A percentile compares a stretch with the other conserved stretches of the same genome.
These are phyloP conservation scores for Standfussiana lucernea DNA, from an alignment of 2,888 invertebrate genomes.

Conservation along the genomic window DNA sequence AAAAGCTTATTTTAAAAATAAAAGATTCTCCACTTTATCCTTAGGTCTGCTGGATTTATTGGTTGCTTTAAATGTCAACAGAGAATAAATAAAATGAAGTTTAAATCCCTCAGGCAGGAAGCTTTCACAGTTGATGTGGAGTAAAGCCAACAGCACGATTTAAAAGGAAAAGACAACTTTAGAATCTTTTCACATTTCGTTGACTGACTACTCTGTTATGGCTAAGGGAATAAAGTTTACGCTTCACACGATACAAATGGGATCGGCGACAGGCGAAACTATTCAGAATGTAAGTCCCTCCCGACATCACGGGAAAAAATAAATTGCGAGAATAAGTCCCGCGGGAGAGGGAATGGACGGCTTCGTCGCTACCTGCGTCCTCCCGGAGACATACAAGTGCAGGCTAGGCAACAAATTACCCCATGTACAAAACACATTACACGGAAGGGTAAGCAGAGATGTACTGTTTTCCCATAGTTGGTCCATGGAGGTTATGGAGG, in stretches of 20 bases:
- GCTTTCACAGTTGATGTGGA: constrained; percentile 43
- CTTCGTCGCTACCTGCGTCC: constrained; percentile 49
- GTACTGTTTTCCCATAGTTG: constrained; percentile 8
- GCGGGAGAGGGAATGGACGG: constrained; percentile 66
- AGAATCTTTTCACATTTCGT: constrained; percentile 58
- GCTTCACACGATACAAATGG: constrained; percentile 65
- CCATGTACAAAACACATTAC: constrained; percentile 34
- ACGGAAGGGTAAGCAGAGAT: constrained; percentile 9
- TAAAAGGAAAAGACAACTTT: constrained; percentile 50
- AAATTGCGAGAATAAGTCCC: constrained; percentile 76
- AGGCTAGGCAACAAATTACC: constrained; percentile 46
- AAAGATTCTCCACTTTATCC: constrained; percentile 1
- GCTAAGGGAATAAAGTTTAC: constrained; percentile 68
- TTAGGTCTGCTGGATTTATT: neutral
- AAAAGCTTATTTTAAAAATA: constrained; percentile 6
- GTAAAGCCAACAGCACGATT: constrained; percentile 37
- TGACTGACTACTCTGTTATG: constrained; percentile 70
- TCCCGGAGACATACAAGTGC: constrained; percentile 42
- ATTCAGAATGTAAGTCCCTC: constrained; percentile 74
- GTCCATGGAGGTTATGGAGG: constrained; percentile 30
- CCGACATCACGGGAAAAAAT: constrained; percentile 71
- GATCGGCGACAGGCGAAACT: constrained; percentile 72
- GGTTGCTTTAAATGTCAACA: constrained; percentile 36
- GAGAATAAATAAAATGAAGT: constrained; percentile 48
- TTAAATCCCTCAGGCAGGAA: constrained; percentile 41